Conservation (phyloP, 1,140 invertebrate species). For the Meteorus sp. region DNA sequence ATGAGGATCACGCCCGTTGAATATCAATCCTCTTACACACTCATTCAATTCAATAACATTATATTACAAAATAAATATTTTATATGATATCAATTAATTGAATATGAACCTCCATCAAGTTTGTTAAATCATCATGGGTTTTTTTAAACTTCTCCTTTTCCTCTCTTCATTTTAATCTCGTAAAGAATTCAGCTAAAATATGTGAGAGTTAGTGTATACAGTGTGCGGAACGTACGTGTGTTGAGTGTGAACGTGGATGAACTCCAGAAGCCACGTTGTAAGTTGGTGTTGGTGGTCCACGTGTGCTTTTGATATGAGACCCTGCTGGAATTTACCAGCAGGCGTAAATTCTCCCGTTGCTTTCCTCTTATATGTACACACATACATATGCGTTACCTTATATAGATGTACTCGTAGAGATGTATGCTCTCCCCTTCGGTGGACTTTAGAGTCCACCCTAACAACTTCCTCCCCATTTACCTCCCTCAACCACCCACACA, state of each 20-base stretch:
- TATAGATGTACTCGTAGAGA: constrained; percentile 12
- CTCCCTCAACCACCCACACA: constrained; percentile 35
- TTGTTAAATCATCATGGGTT: too few relatives aligned
- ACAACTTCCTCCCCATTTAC: too few relatives aligned
- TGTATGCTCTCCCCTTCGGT: constrained; percentile 42
- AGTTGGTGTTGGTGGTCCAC: constrained; percentile 15
- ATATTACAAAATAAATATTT: constrained; percentile 5
- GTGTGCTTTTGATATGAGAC: constrained; percentile 45
- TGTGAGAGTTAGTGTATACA: not conserved
- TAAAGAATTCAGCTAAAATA: too few relatives aligned
- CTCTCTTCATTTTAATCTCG: too few relatives aligned
- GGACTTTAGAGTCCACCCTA: constrained; percentile 54
- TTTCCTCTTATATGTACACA: too few relatives aligned
- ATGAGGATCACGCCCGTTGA: not conserved
- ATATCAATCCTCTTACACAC: constrained; percentile 16
- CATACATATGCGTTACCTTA: too few relatives aligned
- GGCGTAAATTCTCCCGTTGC: constrained; percentile 46
- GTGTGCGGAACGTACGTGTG: not conserved
- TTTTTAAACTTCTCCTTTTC: too few relatives aligned
- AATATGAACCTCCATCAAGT: too few relatives aligned
- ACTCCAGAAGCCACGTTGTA: constrained; percentile 8
- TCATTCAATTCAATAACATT: not conserved
- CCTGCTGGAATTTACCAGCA: constrained; percentile 49
- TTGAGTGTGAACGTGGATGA: constrained; percentile 9
- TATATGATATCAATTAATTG: not conserved